These are phyloP conservation scores for Symphodus melops DNA, from an alignment of 2,113 vertebrate genomes.

Conservation along the genomic window DNA sequence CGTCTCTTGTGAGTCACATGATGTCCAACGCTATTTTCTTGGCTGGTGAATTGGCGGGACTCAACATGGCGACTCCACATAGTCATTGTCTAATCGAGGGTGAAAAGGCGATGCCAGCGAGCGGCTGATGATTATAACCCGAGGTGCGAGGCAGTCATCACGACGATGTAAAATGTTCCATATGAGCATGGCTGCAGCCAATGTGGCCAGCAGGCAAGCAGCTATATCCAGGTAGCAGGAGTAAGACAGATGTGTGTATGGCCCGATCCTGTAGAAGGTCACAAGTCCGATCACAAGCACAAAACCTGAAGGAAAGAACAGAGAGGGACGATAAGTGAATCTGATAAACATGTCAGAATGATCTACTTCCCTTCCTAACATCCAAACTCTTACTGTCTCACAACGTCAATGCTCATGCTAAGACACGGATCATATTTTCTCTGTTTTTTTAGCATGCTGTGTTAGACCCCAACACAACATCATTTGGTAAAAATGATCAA, in stretches of 20 bases:
- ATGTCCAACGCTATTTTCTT: not conserved
- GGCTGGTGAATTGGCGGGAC: not conserved
- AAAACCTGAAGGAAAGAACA: slow-evolving; percentile 85
- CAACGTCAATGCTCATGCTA: not conserved
- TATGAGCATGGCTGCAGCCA: slow-evolving; percentile 95
- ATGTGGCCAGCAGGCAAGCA: slow-evolving; percentile 92
- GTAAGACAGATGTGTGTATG: slow-evolving; percentile 93
- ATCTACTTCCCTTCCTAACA: too few relatives aligned
- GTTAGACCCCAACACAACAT: too few relatives aligned
- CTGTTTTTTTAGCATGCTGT: not conserved
- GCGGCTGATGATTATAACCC: slow-evolving; percentile 93
- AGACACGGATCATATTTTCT: not conserved
- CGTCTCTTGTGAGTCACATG: slow-evolving; percentile 27
- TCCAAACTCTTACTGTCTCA: too few relatives aligned
- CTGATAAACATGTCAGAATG: too few relatives aligned
- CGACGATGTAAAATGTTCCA: slow-evolving; percentile 98
- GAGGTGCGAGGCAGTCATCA: slow-evolving; percentile 92
- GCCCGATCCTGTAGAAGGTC: slow-evolving; percentile 96
- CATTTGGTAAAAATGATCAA: too few relatives aligned
- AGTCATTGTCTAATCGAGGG: slow-evolving; percentile 92
- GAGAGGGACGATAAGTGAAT: slow-evolving; percentile 1
- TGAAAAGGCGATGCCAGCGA: slow-evolving; percentile 89
- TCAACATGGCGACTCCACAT: slow-evolving; percentile 97
- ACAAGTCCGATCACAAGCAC: slow-evolving; percentile 96
- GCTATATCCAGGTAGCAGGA: slow-evolving; percentile 97